Evolutionary conservation across 2,888 invertebrate species (phyloP), one percentile per base, ranked within the genome.

Genomic region (Acleris holmiana): DNA sequence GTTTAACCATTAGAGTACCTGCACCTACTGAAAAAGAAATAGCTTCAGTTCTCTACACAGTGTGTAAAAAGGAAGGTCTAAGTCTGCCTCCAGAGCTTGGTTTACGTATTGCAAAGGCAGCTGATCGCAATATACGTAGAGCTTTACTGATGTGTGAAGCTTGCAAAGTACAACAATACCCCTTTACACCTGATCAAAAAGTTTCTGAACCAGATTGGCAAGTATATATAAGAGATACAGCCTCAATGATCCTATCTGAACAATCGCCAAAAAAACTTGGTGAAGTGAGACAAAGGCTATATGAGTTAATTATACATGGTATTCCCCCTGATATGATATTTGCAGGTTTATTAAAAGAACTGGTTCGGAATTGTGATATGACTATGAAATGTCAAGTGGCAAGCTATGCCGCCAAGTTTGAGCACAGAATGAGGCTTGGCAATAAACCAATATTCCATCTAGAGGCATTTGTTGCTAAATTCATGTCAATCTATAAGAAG

Each of bases 401-500:
- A 0, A 95, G 95, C 69, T 93, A 95, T 76, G 99, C 99, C 10
- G 98, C 99, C 0, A 94, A 94, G 67, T 98, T 97, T 88, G 99
- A 99, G 83, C 98, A 99, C 82, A 95, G 98, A 73, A 96, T 99
- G 94, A 95, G 96, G 76, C 94, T 96, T 61, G 99, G 99, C 18
- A 97, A 96, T 75, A 99, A 99, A 88, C 95, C 97, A 21, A 99
- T 99, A 76, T 99, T 98, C 79, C 99, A 99, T 85, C 93, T 99
- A 59, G 99, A 99, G 88, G 99, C 99, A 2, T 99, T 99, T 93
- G 96, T 99, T 54, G 98, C 98, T 0, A 96, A 97, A 75, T 99
- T 99, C 84, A 99, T 99, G 99, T 94, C 96, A 41, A 95, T 98
- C 72, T 99, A 98, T 83, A 97, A 98, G 79, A 95, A 96, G 75